phyloP scores from a whole-genome alignment of 2,113 vertebrate species.

The Pelecanus crispus region DNA sequence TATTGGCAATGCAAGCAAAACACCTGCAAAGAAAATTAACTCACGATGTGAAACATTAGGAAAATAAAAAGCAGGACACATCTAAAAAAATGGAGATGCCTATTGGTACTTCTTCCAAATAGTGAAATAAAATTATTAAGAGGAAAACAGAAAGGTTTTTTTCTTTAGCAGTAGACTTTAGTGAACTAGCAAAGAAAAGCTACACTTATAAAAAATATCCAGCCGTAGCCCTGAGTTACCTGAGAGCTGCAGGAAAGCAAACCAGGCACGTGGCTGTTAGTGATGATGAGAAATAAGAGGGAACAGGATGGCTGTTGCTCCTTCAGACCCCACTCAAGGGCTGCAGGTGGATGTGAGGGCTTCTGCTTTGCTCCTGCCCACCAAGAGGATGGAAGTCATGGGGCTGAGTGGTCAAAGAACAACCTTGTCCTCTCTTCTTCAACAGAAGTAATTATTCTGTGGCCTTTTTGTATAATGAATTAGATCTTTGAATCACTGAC shows the following conservation, averaged over 20 bases:
- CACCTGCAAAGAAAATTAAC: neutral
- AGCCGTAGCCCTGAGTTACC: neutral
- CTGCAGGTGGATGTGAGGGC: neutral
- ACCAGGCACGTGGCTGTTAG: neutral
- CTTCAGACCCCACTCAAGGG: neutral
- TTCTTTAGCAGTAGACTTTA: neutral
- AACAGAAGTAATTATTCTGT: neutral
- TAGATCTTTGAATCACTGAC: neutral
- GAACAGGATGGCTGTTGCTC: neutral
- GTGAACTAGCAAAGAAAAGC: neutral
- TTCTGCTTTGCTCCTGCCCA: neutral
- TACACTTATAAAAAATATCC: neutral
- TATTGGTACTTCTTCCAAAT: neutral
- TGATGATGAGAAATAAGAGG: accelerated
- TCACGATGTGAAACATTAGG: neutral
- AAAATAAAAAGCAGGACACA: neutral
- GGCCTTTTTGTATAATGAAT: neutral
- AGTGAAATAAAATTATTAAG: neutral
- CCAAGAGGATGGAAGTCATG: neutral
- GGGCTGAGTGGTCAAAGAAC: neutral
- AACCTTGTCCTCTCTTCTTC: neutral
- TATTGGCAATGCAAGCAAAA: neutral
- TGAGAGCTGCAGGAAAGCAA: neutral
- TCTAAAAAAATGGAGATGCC: neutral
- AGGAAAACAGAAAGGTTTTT: neutral